Base-by-base conservation (phyloP, 2,797 vertebrate species). In the Sebastes itinus region DNA sequence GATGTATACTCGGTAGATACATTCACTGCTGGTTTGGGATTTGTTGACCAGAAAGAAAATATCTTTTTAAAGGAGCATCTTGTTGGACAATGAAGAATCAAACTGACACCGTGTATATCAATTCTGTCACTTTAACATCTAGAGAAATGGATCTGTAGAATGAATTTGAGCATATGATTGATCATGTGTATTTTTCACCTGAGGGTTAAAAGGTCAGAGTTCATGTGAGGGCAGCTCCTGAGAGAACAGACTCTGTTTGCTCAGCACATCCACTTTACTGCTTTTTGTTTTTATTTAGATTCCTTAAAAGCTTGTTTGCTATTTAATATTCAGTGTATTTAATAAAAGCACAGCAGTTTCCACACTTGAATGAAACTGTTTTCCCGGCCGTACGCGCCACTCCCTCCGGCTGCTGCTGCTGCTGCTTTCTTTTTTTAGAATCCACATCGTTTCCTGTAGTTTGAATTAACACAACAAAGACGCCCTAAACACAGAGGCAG, bases 201-300 rank as follows among this genome's bases (percentile, higher is more conserved):
- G 69, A 32, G 16, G 58, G 27, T 3, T 72, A 33, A 73, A 3
- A 73, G 75, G 75, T 78, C 80, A 74, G 59, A 74, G 70, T 38
- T 78, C 68, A 55, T 2, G 3, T n/a, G 54, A 71, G 78, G 3
- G 6, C 72, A 49, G 46, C 38, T 61, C 75, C 30, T 2, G 20
- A 27, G 54, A 75, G 52, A 42, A 2, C 46, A 38, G 13, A 30
- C 35, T 62, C 49, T 52, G 9, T 22, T 60, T 52, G 55, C 46
- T 78, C 46, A 28, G 62, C 80, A 72, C 18, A 52, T 54, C 28
- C 12, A 3, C 7, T 12, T 11, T 3, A 2, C 49, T 16, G 9
- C n/a, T 22, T 32, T 46, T 38, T 58, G 16, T 54, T 69, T 65
- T 27, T 33, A 6, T 62, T 49, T 61, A 32, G 9, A 5, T 35